Conservation (phyloP, 92 coral and sea anemone genomes). For the Nematostella vectensis region DNA sequence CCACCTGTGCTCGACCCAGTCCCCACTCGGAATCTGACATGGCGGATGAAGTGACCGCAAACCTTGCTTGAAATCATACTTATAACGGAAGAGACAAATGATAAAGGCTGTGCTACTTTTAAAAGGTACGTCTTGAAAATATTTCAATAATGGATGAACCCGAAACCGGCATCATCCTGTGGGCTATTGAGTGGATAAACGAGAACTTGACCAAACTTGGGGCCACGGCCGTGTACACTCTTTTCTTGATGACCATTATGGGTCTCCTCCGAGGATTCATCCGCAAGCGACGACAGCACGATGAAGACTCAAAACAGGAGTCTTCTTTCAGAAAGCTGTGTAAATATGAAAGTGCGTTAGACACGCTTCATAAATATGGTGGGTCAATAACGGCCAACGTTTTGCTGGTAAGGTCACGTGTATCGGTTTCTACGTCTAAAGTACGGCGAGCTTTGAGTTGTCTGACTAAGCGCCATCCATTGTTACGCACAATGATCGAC, state of each 20-base stretch:
- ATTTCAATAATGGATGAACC: too few species aligned
- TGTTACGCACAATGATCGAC: slow-evolving; percentile 40
- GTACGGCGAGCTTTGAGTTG: slow-evolving; percentile 33
- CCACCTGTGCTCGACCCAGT: too few species aligned
- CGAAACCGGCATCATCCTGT: too few species aligned
- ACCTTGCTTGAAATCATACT: too few species aligned
- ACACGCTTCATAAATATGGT: slow-evolving; percentile 41
- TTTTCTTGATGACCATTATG: slow-evolving; percentile 34
- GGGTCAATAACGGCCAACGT: slow-evolving; percentile 34
- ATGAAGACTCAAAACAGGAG: slow-evolving; percentile 2
- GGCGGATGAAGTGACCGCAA: too few species aligned
- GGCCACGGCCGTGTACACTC: slow-evolving; percentile 45
- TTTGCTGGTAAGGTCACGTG: slow-evolving; percentile 30
- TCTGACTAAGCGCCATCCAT: slow-evolving; percentile 35
- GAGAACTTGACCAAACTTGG: slow-evolving; percentile 42
- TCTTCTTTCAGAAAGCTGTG: slow-evolving; percentile 15
- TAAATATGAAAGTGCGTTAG: slow-evolving; percentile 30
- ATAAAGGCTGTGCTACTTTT: too few species aligned
- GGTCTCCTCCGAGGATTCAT: slow-evolving; percentile 23
- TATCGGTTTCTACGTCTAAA: slow-evolving; percentile 8
- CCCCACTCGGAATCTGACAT: too few species aligned
- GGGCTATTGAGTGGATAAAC: slow-evolving; percentile 38
- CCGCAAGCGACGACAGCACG: slow-evolving; percentile 8
- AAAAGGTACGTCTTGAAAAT: too few species aligned
- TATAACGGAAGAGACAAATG: too few species aligned